Evolutionary conservation across 2,888 invertebrate species (phyloP).

Genomic region (Tachystola acroxantha): DNA sequence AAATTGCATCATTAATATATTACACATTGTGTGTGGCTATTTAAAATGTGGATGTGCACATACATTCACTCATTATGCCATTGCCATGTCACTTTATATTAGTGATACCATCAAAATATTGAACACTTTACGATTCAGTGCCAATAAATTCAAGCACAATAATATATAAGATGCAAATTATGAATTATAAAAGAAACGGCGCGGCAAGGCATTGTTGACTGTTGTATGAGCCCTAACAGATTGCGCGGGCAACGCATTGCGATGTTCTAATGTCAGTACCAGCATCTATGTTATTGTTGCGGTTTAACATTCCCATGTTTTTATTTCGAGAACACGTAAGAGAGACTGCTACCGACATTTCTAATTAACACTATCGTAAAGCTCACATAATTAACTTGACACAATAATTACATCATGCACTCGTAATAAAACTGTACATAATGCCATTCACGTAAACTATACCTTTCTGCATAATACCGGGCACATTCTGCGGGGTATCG

Average conservation of each 20-base stretch:
- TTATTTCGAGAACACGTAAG: conserved; percentile 11
- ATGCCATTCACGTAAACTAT: conserved; percentile 9
- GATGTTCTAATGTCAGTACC: conserved; percentile 9
- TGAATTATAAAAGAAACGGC: too few relatives aligned
- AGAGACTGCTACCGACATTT: conserved; percentile 8
- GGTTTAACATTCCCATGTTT: conserved; percentile 16
- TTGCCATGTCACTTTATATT: conserved; percentile 1
- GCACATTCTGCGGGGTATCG: background rate
- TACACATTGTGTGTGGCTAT: conserved; percentile 11
- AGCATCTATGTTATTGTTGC: conserved; percentile 16
- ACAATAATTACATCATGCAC: conserved; percentile 10
- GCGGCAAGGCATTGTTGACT: background rate
- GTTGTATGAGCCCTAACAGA: background rate
- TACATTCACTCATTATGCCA: conserved; percentile 6
- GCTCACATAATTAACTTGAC: conserved; percentile 17
- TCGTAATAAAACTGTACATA: conserved; percentile 12
- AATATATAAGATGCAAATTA: too few relatives aligned
- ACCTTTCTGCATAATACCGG: conserved; percentile 2
- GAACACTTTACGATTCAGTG: too few relatives aligned
- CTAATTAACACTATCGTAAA: conserved; percentile 12
- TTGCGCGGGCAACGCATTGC: conserved; percentile 7
- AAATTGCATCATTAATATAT: conserved; percentile 38
- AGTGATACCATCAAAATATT: background rate
- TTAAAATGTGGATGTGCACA: conserved; percentile 1
- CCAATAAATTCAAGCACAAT: too few relatives aligned